Base-by-base conservation (phyloP, 2,888 invertebrate genomes). In the Camptogramma bilineatum region DNA sequence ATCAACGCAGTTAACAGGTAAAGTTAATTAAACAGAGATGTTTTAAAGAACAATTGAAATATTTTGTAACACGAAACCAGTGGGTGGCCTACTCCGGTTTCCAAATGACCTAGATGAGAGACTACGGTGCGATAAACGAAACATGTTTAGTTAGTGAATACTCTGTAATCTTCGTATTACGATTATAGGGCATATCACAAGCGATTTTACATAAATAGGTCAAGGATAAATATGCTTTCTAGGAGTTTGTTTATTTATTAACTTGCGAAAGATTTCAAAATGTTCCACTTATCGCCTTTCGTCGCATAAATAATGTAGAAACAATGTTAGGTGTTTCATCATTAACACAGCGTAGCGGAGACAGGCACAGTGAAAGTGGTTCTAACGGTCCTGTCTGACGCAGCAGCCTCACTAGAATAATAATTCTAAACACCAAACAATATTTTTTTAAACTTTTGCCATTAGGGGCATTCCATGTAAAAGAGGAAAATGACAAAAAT, bases 41-140 rank as follows among this genome's bases (percentile, higher is more conserved):
- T 64, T 66, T 69, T 67, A 66, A 62, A 72, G 69, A 73, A 73
- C 75, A 72, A 73, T 70, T 66, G 68, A 53, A 65, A 65, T 70
- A 69, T 73, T 72, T 66, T 62, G 71, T 71, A 69, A 66, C 69
- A 73, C 71, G 59, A 72, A 74, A 69, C 70, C 63, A 75, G 73
- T 70, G 65, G 72, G 62, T 75, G 81, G 75, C 81, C 81, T 79
- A 80, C 78, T 81, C 77, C 72, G 73, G 70, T 76, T 78, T 80
- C 75, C 74, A 74, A 73, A 74, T 79, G 82, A 81, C 82, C 84
- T 73, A 84, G 79, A 84, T 84, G 70, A 65, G 70, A 65, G 64
- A 60, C 67, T 66, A 66, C 71, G 58, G 50, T 63, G 73, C 72
- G 73, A 74, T 79, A 77, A 72, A 61, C 54, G 50, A 46, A 62